A percentile compares a stretch with the other conserved stretches of the same genome.
These are phyloP conservation scores for Miichthys miiuy DNA, from an alignment of 2,797 vertebrate species.

Conservation along the genomic window DNA sequence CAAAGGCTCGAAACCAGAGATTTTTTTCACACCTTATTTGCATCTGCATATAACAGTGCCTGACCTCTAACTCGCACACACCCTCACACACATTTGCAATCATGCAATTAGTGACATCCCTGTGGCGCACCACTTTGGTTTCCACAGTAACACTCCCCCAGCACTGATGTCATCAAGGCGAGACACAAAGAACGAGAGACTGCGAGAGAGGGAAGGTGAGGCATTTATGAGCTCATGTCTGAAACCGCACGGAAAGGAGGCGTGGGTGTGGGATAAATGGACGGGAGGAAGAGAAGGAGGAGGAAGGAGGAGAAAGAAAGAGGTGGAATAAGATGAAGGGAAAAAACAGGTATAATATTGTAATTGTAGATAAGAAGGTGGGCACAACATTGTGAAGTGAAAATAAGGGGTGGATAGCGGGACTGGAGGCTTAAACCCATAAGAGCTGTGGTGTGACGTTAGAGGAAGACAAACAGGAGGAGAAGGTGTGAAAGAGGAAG, in stretches of 20 bases:
- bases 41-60: constrained; percentile 2
- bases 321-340: constrained; percentile 5
- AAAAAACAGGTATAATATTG: constrained; percentile 17
- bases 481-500: background rate
- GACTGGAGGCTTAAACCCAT: constrained; percentile 6
- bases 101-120: constrained; percentile 70
- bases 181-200: constrained; percentile 71
- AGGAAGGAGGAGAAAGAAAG: constrained; percentile 9
- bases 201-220: constrained; percentile 40
- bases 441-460: constrained; percentile 19
- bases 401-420: constrained; percentile 17
- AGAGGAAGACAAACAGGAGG: constrained; percentile 18
- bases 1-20: constrained; percentile 9
- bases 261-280: constrained; percentile 33
- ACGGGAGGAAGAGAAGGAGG: constrained; percentile 3
- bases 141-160: constrained; percentile 75
- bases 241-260: constrained; percentile 24
- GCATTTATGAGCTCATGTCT: constrained; percentile 76
- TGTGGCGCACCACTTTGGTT: constrained; percentile 62
- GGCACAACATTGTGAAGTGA: background rate
- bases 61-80: constrained; percentile 39
- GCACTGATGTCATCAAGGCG: constrained; percentile 74
- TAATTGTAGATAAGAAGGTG: constrained; percentile 25
- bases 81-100: constrained; percentile 34
- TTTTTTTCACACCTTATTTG: constrained; percentile 26